phyloP scores from a whole-genome alignment of 2,113 vertebrate genomes.

The Acanthochromis polyacanthus region DNA sequence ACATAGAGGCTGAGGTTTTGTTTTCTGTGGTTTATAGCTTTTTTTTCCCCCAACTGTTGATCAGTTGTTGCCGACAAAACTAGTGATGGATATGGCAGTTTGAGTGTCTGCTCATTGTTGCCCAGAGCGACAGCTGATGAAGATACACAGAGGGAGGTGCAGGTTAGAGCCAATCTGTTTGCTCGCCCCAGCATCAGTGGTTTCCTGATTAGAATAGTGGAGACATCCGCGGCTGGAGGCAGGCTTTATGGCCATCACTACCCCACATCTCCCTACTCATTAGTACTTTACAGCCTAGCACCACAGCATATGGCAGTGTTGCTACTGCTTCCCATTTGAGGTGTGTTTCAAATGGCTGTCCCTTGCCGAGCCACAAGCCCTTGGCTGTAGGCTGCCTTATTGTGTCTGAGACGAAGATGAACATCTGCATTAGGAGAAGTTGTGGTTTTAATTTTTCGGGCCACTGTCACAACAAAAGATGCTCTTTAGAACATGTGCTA shows the following conservation, averaged over 20 bases:
- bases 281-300: slow-evolving; percentile 72
- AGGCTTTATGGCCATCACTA: slow-evolving; percentile 74
- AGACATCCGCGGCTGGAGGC: slow-evolving; percentile 70
- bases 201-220: slow-evolving; percentile 73
- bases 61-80: slow-evolving; percentile 47
- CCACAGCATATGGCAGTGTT: slow-evolving; percentile 77
- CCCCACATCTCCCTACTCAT: slow-evolving; percentile 73
- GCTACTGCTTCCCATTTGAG: slow-evolving; percentile 71
- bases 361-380: slow-evolving; percentile 67
- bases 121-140: slow-evolving; percentile 68
- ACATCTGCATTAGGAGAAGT: slow-evolving; percentile 57
- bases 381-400: slow-evolving; percentile 58
- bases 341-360: slow-evolving; percentile 67
- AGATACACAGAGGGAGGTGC: slow-evolving; percentile 66
- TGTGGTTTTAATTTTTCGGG: slow-evolving; percentile 19
- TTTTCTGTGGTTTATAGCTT: slow-evolving; percentile 32
- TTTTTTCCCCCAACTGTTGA: slow-evolving; percentile 65
- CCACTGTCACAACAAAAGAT: slow-evolving; percentile 54
- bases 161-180: slow-evolving; percentile 70
- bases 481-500: slow-evolving; percentile 40
- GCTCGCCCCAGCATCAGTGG: slow-evolving; percentile 53
- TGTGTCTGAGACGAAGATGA: slow-evolving; percentile 67
- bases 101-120: slow-evolving; percentile 52
- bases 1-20: slow-evolving; percentile 16
- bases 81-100: slow-evolving; percentile 53